Evolutionary conservation across 2,888 invertebrate species (phyloP), one percentile per base, ranked within the genome.

Genomic region (Drosophila barbarae): DNA sequence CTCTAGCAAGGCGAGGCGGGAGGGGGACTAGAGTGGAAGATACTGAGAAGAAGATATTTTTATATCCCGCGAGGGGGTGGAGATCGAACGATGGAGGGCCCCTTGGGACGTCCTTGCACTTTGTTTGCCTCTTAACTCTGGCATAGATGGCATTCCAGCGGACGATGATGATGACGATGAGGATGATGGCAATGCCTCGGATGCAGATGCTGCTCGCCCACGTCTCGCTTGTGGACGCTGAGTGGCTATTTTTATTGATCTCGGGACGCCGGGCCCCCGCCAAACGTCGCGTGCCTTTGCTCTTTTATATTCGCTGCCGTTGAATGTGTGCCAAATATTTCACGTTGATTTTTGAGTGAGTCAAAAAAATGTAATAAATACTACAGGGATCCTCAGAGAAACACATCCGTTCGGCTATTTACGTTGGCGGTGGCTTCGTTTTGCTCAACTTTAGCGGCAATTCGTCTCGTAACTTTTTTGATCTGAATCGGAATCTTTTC

Each of bases 271-370:
- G 26, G 53, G 63, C 44, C 71, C 64, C 64, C 71, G 54, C 77
- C 66, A 44, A 65, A 28, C 66, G 74, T 77, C 74, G 74, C 74
- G 74, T 74, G 74, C 63, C 71, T 39, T 26, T 26, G 23, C 23
- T 55, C 13, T 12, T 12, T 12, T 36, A 30, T 46, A 34, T 26
- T 10, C 55, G 54, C 18, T 44, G 53, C 9, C 23, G 64, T 65
- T 74, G 71, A 74, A 54, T 60, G 69, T 77, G 81, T 76, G 76
- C 76, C 81, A 80, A 76, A 80, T 80, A 80, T 80, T 80, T 77
- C 59, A 60, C 61, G 72, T 61, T 59, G 49, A 54, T 58, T 47
- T 63, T 44, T 61, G 50, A 56, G 60, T 77, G 75, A 77, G 63
- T 80, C 69, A 75, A 80, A 74, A 9, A 57, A 63, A 44, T 70